These are phyloP conservation scores for Blennius ocellaris DNA, from an alignment of 2,113 vertebrate species.

Conservation along the genomic window DNA sequence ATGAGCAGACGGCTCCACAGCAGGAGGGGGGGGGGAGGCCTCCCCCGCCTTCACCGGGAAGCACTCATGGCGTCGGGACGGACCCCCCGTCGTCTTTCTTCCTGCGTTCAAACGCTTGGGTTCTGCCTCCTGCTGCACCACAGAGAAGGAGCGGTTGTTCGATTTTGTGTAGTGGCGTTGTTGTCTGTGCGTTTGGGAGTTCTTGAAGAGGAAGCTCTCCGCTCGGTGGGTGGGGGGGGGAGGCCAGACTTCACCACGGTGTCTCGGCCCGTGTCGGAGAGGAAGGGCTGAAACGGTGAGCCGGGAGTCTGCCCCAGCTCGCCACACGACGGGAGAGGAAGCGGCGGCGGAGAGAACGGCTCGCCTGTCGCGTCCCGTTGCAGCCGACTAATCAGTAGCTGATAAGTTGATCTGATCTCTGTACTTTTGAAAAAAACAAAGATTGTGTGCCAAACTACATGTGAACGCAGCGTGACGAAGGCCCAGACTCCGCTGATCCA, in stretches of 20 bases:
- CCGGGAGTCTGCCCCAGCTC: constrained; percentile 28
- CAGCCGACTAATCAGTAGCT: constrained; percentile 41
- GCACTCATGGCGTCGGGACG: neutral
- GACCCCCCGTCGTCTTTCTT: constrained; percentile 1
- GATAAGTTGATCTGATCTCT: constrained; percentile 44
- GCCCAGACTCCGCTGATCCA: constrained; percentile 27
- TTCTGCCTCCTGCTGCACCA: constrained; percentile 28
- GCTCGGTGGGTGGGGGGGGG: no score
- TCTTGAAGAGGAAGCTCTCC: constrained; percentile 49
- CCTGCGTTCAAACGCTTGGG: constrained; percentile 29
- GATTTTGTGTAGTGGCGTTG: constrained; percentile 44
- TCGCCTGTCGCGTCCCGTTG: constrained; percentile 24
- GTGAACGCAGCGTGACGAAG: constrained; percentile 36
- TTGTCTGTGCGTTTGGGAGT: constrained; percentile 50
- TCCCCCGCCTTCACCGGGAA: constrained; percentile 2
- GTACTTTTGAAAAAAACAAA: constrained; percentile 20
- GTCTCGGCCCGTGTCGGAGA: constrained; percentile 37
- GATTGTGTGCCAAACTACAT: constrained; percentile 35
- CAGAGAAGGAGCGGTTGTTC: constrained; percentile 48
- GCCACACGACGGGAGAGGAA: constrained; percentile 60
- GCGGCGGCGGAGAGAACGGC: constrained; percentile 24
- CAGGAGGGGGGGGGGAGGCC: no score
- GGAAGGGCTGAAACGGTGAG: constrained; percentile 17
- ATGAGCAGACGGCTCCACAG: constrained; percentile 8
- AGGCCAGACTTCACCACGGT: constrained; percentile 41